A percentile compares a stretch with the other conserved stretches of the same genome.
These are phyloP conservation scores for Glossophaga mutica DNA, from an alignment of 2,797 vertebrate genomes.

Conservation along the genomic window DNA sequence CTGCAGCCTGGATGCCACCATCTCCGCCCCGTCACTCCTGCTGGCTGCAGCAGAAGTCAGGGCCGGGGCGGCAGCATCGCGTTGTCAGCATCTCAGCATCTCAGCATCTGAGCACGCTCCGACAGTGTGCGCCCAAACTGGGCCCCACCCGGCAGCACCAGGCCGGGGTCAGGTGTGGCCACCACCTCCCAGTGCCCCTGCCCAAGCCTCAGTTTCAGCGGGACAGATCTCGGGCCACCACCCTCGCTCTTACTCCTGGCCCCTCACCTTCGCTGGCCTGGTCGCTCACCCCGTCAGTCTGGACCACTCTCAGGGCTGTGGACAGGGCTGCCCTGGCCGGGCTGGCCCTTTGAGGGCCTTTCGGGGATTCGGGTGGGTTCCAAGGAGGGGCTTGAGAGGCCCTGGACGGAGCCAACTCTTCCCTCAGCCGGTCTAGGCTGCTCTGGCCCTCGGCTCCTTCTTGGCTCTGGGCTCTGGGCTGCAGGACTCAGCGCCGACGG, in stretches of 20 bases:
- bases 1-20: background rate
- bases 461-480: background rate
- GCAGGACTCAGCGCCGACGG: background rate
- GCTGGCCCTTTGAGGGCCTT: background rate
- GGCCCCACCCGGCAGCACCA: background rate
- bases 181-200: background rate
- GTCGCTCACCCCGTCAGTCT: background rate
- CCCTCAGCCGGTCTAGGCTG: background rate
- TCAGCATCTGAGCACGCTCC: fast-evolving
- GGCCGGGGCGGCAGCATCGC: background rate
- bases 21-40: background rate
- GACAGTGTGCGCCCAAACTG: fast-evolving
- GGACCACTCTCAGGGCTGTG: background rate
- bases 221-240: background rate
- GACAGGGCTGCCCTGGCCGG: too few relatives aligned
- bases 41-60: background rate
- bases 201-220: background rate
- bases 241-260: fast-evolving
- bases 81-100: too few relatives aligned
- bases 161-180: background rate
- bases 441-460: too few relatives aligned
- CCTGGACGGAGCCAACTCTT: background rate
- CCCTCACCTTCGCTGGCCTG: background rate
- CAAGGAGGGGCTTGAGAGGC: background rate
- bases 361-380: background rate